Conservation (phyloP, 2,888 invertebrate genomes). For the Sphecodes monilicornis region DNA sequence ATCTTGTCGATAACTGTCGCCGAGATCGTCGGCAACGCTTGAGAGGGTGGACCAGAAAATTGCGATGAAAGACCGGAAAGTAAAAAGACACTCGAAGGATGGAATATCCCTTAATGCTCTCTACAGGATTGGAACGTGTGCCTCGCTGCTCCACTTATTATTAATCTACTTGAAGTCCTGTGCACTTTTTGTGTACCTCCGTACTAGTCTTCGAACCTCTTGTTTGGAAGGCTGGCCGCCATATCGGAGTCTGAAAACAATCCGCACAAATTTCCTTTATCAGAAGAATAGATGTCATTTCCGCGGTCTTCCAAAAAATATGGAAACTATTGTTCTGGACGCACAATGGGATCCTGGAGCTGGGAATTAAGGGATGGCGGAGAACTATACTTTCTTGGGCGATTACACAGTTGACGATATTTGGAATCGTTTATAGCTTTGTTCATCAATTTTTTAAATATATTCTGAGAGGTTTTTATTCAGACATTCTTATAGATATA, state of each 20-base stretch:
- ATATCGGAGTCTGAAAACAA: neutral
- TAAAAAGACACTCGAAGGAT: neutral
- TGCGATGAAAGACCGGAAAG: neutral
- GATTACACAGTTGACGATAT: too few relatives aligned
- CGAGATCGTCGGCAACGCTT: neutral
- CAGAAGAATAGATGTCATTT: neutral
- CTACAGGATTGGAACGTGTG: neutral
- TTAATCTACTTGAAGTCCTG: neutral
- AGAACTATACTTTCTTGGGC: neutral
- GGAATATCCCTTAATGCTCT: neutral
- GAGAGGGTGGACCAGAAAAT: neutral
- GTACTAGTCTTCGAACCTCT: neutral
- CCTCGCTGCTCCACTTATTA: neutral
- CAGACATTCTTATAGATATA: neutral
- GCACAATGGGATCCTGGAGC: neutral
- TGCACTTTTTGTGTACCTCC: neutral
- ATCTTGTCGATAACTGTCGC: conserved; percentile 18
- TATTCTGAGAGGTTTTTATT: neutral
- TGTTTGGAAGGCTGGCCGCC: neutral
- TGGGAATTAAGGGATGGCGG: neutral
- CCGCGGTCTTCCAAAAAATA: neutral
- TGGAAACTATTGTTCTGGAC: neutral
- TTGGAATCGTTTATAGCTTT: neutral
- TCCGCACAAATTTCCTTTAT: neutral
- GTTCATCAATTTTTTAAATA: neutral